Base-by-base conservation (phyloP, 2,113 vertebrate species). In the Athene noctua region DNA sequence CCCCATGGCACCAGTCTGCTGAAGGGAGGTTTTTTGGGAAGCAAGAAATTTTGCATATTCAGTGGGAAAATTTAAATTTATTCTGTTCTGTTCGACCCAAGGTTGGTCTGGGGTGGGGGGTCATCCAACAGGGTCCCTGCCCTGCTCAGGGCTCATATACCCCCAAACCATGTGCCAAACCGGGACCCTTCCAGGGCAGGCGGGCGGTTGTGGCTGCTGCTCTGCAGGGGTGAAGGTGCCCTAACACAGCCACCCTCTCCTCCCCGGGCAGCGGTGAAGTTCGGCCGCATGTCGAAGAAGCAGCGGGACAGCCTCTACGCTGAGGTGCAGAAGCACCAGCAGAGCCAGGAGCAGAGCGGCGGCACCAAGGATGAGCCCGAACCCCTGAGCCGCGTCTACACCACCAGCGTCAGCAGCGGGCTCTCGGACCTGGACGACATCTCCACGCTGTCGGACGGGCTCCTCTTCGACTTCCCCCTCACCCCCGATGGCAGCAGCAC, bases 231-330 rank as follows among this genome's bases (percentile, higher is more conserved):
- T 4, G 2, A 32, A n/a, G 58, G 54, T 13, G 58, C 86, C 67
- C 54, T 95, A 72, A 97, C 30, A 0, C 1, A 0, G 22, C 38
- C 4, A 2, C 20, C 2, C 0, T 92, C 61, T 73, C 79, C 68
- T 42, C 32, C 78, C 38, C 0, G 40, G 87, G 38, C 97, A 99
- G 99, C 99, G 10, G 99, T 99, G 92, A 99, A 99, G 96, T 99
- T 99, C 5, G 99, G 99, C n/a, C 98, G 99, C 83, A 99, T 99
- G 99, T 99, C 99, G 6, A 99, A 99, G 96, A 99, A 99, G 96
- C 99, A 99, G 96, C 98, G 99, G 9, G 99, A 99, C 98, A 99
- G 98, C 94, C 98, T 99, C 32, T 99, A 99, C 1, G 99, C 99
- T 1, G 99, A 99, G 97, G 99, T 99, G 62, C 99, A 99, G 98